These are phyloP conservation scores for Neopelma chrysocephalum DNA, from an alignment of 2,797 vertebrate species.

Conservation along the genomic window DNA sequence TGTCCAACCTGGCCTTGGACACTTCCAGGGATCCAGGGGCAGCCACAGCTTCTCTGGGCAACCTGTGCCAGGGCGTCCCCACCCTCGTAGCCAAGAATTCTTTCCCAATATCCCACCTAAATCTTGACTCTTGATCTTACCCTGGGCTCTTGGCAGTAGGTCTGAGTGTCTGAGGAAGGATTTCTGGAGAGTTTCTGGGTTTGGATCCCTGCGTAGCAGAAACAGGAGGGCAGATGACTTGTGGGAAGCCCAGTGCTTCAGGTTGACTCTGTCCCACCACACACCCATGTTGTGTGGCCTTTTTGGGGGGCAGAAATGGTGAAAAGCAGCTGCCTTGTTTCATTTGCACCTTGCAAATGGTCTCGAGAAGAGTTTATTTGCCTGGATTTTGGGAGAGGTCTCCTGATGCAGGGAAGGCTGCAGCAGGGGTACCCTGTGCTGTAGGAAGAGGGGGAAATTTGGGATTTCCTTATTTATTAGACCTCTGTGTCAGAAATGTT, in stretches of 20 bases:
- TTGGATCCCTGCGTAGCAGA: too few species aligned
- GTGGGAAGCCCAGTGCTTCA: too few species aligned
- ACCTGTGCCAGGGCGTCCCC: not conserved
- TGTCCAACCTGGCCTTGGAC: not conserved
- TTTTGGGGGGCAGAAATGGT: not conserved
- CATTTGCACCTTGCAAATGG: not conserved
- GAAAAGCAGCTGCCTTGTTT: not conserved
- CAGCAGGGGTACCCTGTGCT: fast-evolving
- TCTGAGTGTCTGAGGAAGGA: not conserved
- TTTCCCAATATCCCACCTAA: not conserved
- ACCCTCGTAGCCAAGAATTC: not conserved
- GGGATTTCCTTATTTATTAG: not conserved
- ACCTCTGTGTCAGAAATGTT: not conserved
- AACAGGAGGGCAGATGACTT: too few species aligned
- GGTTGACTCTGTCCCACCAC: too few species aligned
- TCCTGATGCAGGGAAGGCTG: fast-evolving
- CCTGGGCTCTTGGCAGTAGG: fast-evolving
- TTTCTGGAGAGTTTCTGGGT: not conserved
- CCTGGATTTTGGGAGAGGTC: not conserved
- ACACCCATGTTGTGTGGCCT: fast-evolving
- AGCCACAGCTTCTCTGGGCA: not conserved
- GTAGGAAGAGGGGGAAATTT: not conserved
- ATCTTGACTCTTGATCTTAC: not conserved
- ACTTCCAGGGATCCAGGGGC: not conserved
- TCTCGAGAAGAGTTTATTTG: not conserved